Conservation (phyloP, 2,113 vertebrate species). For the Scartelaos histophorus region DNA sequence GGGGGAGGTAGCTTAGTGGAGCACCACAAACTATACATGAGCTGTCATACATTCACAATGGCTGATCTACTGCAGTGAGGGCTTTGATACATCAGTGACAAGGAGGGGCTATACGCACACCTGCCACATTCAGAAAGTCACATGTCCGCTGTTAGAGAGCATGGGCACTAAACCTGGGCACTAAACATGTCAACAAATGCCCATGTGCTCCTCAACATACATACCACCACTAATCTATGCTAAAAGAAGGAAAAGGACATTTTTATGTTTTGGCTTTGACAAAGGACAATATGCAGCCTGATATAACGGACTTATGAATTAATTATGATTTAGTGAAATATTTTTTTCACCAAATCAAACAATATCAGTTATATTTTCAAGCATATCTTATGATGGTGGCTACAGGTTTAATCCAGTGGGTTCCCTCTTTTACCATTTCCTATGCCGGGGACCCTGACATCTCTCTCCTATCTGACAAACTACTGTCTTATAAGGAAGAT, state of each 20-base stretch:
- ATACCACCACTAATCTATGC: neutral
- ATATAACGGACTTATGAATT: too few species aligned
- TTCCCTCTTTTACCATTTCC: too few species aligned
- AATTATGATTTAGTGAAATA: too few species aligned
- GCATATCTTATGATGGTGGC: too few species aligned
- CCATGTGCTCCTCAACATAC: neutral
- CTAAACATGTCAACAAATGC: neutral
- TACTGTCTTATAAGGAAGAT: too few species aligned
- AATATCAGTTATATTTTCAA: too few species aligned
- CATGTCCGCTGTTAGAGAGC: neutral
- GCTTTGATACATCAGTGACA: conserved; percentile 1
- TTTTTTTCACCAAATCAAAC: too few species aligned
- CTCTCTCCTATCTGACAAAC: too few species aligned
- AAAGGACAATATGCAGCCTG: too few species aligned
- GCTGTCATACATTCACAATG: conserved; percentile 27
- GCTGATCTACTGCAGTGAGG: conserved; percentile 27
- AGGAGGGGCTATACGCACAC: neutral
- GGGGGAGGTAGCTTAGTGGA: conserved; percentile 11
- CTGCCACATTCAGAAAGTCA: neutral
- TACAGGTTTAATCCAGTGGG: too few species aligned
- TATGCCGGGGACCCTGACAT: too few species aligned
- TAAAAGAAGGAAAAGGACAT: neutral
- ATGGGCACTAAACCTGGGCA: neutral
- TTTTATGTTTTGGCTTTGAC: neutral
- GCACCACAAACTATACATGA: conserved; percentile 18